phyloP scores from a whole-genome alignment of 92 coral and sea anemone genomes.

The Blastomussa wellsi region DNA sequence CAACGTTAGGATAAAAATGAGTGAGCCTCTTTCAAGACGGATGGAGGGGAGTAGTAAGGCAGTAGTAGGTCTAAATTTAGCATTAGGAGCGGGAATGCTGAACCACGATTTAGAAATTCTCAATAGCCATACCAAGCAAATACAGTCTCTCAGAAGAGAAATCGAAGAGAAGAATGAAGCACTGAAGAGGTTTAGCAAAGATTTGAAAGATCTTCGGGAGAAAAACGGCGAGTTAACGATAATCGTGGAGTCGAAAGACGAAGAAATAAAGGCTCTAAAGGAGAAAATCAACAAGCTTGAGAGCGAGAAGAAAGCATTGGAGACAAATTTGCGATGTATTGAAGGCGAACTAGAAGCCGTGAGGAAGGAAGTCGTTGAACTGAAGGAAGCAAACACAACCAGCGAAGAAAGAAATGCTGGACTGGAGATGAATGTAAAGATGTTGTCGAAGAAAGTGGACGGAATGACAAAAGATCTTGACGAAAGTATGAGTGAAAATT shows the following conservation, averaged over 20 bases:
- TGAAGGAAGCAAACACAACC: constrained; percentile 27
- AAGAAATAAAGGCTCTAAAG: constrained; percentile 42
- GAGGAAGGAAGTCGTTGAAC: constrained; percentile 23
- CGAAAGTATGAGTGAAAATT: constrained; percentile 32
- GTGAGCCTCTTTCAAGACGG: neutral
- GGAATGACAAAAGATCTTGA: constrained; percentile 20
- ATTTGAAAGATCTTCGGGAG: constrained; percentile 28
- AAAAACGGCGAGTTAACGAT: constrained; percentile 38
- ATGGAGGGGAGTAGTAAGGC: neutral
- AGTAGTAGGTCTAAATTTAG: neutral
- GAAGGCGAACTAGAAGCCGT: constrained; percentile 34
- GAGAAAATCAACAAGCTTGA: constrained; percentile 45
- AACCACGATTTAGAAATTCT: neutral
- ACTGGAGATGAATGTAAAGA: constrained; percentile 2
- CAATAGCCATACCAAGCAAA: constrained; percentile 2
- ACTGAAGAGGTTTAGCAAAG: constrained; percentile 20
- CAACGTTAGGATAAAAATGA: neutral
- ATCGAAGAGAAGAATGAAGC: constrained; percentile 40
- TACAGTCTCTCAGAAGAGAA: constrained; percentile 1
- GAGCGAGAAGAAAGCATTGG: constrained; percentile 40
- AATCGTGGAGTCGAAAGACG: constrained; percentile 27
- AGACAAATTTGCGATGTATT: constrained; percentile 36
- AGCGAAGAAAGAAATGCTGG: constrained; percentile 24
- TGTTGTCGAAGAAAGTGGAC: constrained; percentile 4
- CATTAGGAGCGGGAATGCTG: neutral